Base-by-base conservation (phyloP, 2,797 vertebrate species). In the Mastacembelus armatus region DNA sequence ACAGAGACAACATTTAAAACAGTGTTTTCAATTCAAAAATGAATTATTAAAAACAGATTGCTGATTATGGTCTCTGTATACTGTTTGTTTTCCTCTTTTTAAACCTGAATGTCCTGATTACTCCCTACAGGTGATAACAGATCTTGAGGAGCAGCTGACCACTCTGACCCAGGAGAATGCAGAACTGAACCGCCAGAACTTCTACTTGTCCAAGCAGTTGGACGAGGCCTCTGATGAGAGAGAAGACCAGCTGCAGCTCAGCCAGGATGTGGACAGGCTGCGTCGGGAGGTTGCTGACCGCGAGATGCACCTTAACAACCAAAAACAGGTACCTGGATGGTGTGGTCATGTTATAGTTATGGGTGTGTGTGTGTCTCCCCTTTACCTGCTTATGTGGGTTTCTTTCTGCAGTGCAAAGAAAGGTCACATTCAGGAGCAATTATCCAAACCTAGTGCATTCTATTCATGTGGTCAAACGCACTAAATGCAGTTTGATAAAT, bases 231-330 rank as follows among this genome's bases (percentile, higher is more conserved):
- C 97, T 0, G 97, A 97, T 1, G 96, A 98, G 77, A 93, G 85
- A 0, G 97, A 98, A 7, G 97, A 99, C 83, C 94, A 97, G 8
- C 87, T 96, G 18, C 96, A 98, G 86, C 84, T 99, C 64, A 92
- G 95, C 32, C 96, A 97, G 29, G 98, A 99, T 42, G 95, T 99
- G 55, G 97, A 98, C 83, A 94, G 97, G 40, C 94, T 99, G 99
- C 94, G 98, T 19, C 91, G 96, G 0, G 98, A 99, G 92, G 97
- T 99, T 84, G 97, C 97, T 0, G 97, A 98, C 89, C 85, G 97
- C 2, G 98, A 99, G 88, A 98, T 98, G 96, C 97, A 98, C 87
- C 96, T 99, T 6, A 98, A 97, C 88, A 99, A 98, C 91, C 98
- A 99, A 91, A 98, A 99, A 83, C 97, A 98, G 89, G 98, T 97